phyloP scores from a whole-genome alignment of 1,140 invertebrate species.

The Heliconius eleuchia region DNA sequence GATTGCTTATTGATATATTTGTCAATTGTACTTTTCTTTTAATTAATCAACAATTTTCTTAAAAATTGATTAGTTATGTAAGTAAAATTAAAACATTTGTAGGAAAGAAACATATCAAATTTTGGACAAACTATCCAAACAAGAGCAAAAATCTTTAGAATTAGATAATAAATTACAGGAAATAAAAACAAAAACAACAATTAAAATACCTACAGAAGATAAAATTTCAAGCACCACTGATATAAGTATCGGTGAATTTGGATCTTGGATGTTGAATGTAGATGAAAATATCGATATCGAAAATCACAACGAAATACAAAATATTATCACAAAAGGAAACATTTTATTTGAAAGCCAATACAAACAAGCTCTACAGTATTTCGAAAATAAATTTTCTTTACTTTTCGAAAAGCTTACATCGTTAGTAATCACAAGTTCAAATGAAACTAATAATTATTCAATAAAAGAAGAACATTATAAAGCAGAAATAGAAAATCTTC shows the following conservation, averaged over 20 bases:
- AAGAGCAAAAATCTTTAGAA: slow-evolving; percentile 60
- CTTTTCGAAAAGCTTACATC: slow-evolving; percentile 69
- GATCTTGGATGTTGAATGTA: slow-evolving; percentile 55
- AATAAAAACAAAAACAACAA: slow-evolving; percentile 47
- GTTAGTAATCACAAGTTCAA: slow-evolving; percentile 55
- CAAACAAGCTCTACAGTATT: slow-evolving; percentile 67
- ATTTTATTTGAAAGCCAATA: slow-evolving; percentile 60
- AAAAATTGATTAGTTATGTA: too few relatives aligned
- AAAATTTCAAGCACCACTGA: slow-evolving; percentile 34
- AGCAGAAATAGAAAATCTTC: slow-evolving; percentile 72
- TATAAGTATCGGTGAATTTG: slow-evolving; percentile 50
- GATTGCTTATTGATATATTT: too few relatives aligned
- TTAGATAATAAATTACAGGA: slow-evolving; percentile 65
- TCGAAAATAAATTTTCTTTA: slow-evolving; percentile 68
- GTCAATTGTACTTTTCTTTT: too few relatives aligned
- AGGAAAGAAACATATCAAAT: slow-evolving; percentile 75
- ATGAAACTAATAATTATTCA: slow-evolving; percentile 66
- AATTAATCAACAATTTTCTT: too few relatives aligned
- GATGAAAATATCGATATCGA: slow-evolving; percentile 51
- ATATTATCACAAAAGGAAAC: slow-evolving; percentile 50
- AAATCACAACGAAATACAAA: slow-evolving; percentile 53
- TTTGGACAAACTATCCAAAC: slow-evolving; percentile 64
- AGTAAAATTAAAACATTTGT: slow-evolving; percentile 2
- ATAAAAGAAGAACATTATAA: slow-evolving; percentile 74
- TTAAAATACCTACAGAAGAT: slow-evolving; percentile 39